Conservation (phyloP, 2,888 invertebrate species). For the Cheilosia grossa region DNA sequence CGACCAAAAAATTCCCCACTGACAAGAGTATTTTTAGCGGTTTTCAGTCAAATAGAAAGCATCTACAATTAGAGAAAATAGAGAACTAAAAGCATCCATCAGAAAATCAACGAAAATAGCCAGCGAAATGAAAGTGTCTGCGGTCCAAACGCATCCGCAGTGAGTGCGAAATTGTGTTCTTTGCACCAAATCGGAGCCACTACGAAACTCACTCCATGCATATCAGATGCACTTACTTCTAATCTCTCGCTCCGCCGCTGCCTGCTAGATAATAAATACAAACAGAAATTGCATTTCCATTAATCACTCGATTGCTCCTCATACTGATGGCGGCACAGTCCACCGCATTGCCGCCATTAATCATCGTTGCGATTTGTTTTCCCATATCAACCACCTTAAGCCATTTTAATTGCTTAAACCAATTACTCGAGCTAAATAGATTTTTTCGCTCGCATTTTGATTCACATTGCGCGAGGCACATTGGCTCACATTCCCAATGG, state of each 20-base stretch:
- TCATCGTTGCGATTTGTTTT: constrained; percentile 43
- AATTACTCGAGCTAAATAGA: constrained; percentile 27
- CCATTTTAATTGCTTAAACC: constrained; percentile 42
- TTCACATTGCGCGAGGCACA: background rate
- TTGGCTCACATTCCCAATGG: constrained; percentile 9
- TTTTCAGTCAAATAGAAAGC: too few species aligned
- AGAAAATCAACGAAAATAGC: background rate
- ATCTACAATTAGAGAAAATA: too few species aligned
- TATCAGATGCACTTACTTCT: constrained; percentile 20
- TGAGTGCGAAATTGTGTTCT: constrained; percentile 16
- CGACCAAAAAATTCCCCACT: too few species aligned
- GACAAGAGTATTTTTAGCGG: too few species aligned
- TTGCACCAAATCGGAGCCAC: constrained; percentile 30
- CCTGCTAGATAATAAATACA: constrained; percentile 21
- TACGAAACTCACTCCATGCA: constrained; percentile 16
- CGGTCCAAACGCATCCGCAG: constrained; percentile 10
- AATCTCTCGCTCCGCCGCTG: constrained; percentile 38
- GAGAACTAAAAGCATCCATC: background rate
- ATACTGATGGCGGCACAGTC: constrained; percentile 2
- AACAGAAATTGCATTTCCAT: constrained; percentile 53
- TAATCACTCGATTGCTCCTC: constrained; percentile 47
- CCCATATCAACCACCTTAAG: constrained; percentile 40
- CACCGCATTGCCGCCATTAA: constrained; percentile 37
- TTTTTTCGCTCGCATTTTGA: constrained; percentile 8
- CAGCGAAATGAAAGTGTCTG: constrained; percentile 14